Base-by-base conservation (phyloP, 2,888 invertebrate species). In the Enoplolaimus lenunculus region DNA sequence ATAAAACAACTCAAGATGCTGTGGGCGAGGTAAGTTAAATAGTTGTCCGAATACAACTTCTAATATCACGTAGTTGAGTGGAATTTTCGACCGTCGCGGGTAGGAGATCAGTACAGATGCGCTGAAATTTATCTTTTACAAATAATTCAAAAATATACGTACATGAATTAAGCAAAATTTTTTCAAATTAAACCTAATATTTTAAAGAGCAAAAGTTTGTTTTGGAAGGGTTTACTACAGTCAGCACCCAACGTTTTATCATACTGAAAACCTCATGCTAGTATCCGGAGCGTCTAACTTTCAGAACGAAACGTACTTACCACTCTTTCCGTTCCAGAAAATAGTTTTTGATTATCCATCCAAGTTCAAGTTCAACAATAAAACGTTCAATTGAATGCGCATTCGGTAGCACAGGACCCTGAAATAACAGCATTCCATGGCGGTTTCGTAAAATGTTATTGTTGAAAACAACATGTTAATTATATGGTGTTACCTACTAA, bases 361-460 rank as follows among this genome's bases (percentile, higher is more conserved):
- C 88, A 35, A 99, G 85, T 80, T 98, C 95, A 81, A 97, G 95
- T 81, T 99, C 98, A 77, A 99, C 93, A 0, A 98, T 85, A 82
- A 93, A 97, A 72, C 98, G 85, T 81, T 99, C 98, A 73, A 98
- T 94, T 0, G 97, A 91, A 83, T 97, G 94, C 29, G 91, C 90
- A 45, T 94, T 95, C 0, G 98, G 98, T 70, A 98, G 83, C 64
- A 83, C 81, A 2, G 83, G 82, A 2, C 83, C 83, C 82, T 82
- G 75, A 29, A 71, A 26, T 34, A 0, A 90, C 26, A 60, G 35
- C 72, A 59, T 30, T 13, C 69, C 69, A 74, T 57, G 26, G 26
- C 26, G 26, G n/a, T n/a, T n/a, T n/a, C n/a, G n/a, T n/a, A n/a
- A n/a, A n/a, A n/a, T n/a, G n/a, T n/a, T n/a, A n/a, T n/a, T n/a